phyloP scores from a whole-genome alignment of 2,888 invertebrate genomes.

The Leucophenga montana region DNA sequence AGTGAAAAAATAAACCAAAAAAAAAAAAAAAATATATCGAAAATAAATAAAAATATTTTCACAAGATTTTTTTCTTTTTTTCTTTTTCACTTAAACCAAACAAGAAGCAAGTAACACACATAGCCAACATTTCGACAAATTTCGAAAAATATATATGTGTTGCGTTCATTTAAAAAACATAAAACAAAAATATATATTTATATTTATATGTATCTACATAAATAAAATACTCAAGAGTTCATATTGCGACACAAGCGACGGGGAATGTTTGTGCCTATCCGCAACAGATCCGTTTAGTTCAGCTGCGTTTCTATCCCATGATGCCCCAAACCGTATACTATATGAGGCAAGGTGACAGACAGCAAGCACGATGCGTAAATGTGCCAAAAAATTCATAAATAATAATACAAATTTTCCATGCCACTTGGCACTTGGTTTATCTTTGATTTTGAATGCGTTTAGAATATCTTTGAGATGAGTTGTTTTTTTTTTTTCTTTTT shows the following conservation, averaged over 20 bases:
- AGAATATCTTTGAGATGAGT: not conserved
- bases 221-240: conserved; percentile 8
- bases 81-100: too few species aligned
- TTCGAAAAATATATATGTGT: not conserved
- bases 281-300: too few species aligned
- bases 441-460: not conserved
- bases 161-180: conserved; percentile 59
- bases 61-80: not conserved
- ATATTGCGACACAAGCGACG: not conserved
- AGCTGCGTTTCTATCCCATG: not conserved
- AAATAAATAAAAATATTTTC: conserved; percentile 12
- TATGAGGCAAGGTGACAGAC: not conserved
- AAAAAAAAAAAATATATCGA: not conserved
- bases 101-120: not conserved
- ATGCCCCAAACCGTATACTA: not conserved
- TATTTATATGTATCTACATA: not conserved
- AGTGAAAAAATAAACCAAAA: not conserved
- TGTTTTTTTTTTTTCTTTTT: not conserved
- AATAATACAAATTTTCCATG: not conserved
- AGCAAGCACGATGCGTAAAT: conserved; percentile 6
- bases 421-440: not conserved
- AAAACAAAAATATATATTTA: conserved; percentile 42
- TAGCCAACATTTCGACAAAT: too few species aligned
- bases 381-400: conserved; percentile 21
- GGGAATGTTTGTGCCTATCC: not conserved